Base-by-base conservation (phyloP, 1,140 invertebrate species). In the Heliconius congener region DNA sequence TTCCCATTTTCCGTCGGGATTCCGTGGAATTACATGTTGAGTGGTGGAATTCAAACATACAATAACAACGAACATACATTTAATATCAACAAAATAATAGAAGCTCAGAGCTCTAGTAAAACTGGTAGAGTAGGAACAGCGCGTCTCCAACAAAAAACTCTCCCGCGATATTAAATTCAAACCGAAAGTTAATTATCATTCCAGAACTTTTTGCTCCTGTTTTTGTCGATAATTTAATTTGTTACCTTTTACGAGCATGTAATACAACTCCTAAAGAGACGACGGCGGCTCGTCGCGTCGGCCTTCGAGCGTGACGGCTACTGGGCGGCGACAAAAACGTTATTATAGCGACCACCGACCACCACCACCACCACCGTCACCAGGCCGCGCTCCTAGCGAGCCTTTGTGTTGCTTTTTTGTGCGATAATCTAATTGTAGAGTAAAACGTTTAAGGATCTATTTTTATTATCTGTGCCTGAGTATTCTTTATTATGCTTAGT, bases 141-240 rank as follows among this genome's bases (percentile, higher is more conserved):
- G 60, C 9, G 60, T 27, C 27, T 66, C 11, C 23, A 66, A 30
- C 13, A 66, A 66, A 57, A 57, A 66, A 66, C 23, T 23, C 19
- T 66, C 60, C n/a, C 60, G 27, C 5, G 60, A 66, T 66, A 66
- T 66, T 66, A 30, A 66, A 71, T 70, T 13, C 30, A 50, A 76
- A 46, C 74, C 74, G 74, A 76, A 71, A 76, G 42, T 76, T 76
- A 76, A 76, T 76, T 50, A 76, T 76, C 81, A 70, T 75, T 66
- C 60, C 60, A 30, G 30, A 66, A 66, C 23, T 66, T 66, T 66
- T 66, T 66, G 60, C 60, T 30, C 27, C 60, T 71, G 71, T 84
- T 84, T 82, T 84, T 84, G 81, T 73, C 77, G 73, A 70, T 84
- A 82, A 84, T 84, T 78, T 81, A 84, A 84, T 84, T 84, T 84